These are phyloP conservation scores for Coptotermes formosanus DNA, from an alignment of 1,140 invertebrate genomes.

Conservation along the genomic window DNA sequence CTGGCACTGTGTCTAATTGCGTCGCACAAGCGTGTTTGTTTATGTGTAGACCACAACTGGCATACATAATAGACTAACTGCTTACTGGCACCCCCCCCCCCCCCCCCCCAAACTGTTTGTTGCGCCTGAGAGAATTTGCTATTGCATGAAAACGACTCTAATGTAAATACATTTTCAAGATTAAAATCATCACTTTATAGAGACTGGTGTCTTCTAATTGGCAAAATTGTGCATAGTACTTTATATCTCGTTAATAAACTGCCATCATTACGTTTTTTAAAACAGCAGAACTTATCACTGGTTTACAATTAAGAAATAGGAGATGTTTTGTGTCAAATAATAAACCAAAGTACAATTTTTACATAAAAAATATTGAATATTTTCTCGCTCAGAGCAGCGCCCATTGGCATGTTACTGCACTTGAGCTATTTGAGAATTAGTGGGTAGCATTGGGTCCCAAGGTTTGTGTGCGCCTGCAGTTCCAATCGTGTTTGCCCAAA, in stretches of 20 bases:
- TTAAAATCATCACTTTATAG: not conserved
- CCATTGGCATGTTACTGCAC: too few species aligned
- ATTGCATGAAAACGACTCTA: not conserved
- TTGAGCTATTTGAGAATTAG: too few species aligned
- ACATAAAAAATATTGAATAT: too few species aligned
- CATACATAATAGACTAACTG: not conserved
- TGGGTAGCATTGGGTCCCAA: too few species aligned
- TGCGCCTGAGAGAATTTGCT: not conserved
- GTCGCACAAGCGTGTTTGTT: not conserved
- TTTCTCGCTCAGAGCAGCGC: too few species aligned
- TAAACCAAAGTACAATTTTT: not conserved
- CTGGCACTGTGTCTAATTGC: not conserved
- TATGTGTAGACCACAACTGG: not conserved
- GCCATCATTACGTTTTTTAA: not conserved
- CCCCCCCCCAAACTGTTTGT: not conserved
- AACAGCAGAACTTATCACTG: not conserved
- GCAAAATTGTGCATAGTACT: not conserved
- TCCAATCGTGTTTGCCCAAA: too few species aligned
- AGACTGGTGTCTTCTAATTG: not conserved
- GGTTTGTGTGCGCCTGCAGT: too few species aligned
- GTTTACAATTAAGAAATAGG: not conserved
- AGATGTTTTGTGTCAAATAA: not conserved
- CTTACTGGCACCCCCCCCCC: not conserved
- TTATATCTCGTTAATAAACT: not conserved
- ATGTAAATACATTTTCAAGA: not conserved